Evolutionary conservation across 2,888 invertebrate species (phyloP).

Genomic region (Drosophila pseudotakahashii): DNA sequence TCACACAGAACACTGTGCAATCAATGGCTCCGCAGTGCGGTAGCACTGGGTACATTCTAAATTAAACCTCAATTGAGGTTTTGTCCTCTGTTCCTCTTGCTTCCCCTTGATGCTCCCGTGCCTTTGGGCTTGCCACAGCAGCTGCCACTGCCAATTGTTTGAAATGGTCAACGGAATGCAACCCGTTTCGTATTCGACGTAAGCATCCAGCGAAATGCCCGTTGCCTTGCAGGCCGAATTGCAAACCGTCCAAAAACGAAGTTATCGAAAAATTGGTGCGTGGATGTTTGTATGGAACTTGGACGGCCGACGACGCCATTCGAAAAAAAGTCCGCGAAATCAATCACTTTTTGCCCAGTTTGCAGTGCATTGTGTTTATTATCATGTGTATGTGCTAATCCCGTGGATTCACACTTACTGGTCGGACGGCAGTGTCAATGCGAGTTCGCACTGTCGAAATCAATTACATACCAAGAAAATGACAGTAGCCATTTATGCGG

Average conservation of each 20-base stretch:
- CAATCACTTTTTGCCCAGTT: constrained; percentile 45
- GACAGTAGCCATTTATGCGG: constrained; percentile 51
- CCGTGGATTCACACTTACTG: constrained; percentile 12
- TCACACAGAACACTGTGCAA: constrained; percentile 56
- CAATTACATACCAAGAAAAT: constrained; percentile 72
- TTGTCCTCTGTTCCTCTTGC: constrained; percentile 39
- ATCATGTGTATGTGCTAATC: constrained; percentile 46
- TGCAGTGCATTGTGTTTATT: constrained; percentile 6
- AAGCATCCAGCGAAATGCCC: constrained; percentile 52
- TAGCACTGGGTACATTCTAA: constrained; percentile 70
- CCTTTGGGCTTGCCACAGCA: constrained; percentile 33
- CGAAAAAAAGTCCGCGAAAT: constrained; percentile 26
- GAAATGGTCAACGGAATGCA: constrained; percentile 83
- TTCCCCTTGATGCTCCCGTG: constrained; percentile 3
- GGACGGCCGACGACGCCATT: constrained; percentile 26
- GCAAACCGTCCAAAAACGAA: constrained; percentile 61
- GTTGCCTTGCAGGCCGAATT: constrained; percentile 58
- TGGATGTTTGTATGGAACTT: constrained; percentile 31
- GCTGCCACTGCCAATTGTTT: constrained; percentile 67
- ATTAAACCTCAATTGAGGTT: constrained; percentile 74
- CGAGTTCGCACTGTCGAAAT: constrained; percentile 64
- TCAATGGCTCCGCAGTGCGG: constrained; percentile 48
- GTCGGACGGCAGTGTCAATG: constrained; percentile 16
- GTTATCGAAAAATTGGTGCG: constrained; percentile 61
- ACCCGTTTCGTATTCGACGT: constrained; percentile 74